A percentile compares a stretch with the other conserved stretches of the same genome.
Conservation (phyloP, 2,888 invertebrate genomes). For the Brachyopa scutellaris region DNA sequence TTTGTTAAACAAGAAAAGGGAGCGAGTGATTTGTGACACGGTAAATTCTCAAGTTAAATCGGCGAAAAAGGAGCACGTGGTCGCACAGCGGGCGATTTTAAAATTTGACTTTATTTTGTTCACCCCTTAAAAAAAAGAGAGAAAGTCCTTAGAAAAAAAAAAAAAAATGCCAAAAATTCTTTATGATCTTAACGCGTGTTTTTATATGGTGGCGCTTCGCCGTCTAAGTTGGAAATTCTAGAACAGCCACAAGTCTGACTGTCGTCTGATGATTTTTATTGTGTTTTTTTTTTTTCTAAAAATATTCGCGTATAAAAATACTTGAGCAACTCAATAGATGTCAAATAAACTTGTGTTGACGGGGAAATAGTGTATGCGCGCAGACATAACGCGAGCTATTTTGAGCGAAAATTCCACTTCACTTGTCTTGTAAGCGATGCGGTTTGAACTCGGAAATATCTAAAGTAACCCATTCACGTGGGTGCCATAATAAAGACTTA, state of each 20-base stretch:
- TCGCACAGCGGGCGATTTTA: constrained; percentile 64
- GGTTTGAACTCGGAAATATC: not conserved
- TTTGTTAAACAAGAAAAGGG: constrained; percentile 30
- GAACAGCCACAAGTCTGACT: not conserved
- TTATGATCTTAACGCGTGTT: not conserved
- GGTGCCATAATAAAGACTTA: not conserved
- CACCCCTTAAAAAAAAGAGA: constrained; percentile 44
- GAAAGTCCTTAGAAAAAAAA: not conserved
- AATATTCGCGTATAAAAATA: constrained; percentile 30
- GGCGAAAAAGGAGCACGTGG: constrained; percentile 70
- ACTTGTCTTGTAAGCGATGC: not conserved
- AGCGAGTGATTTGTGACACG: constrained; percentile 69
- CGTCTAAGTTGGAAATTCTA: constrained; percentile 22
- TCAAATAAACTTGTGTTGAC: constrained; percentile 15
- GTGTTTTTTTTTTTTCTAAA: constrained; percentile 27
- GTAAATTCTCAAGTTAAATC: constrained; percentile 64
- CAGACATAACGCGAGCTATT: constrained; percentile 10
- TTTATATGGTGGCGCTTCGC: constrained; percentile 45
- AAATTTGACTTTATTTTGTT: constrained; percentile 23
- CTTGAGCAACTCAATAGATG: constrained; percentile 37
- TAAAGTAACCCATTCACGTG: not conserved
- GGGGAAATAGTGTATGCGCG: no score
- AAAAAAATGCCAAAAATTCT: not conserved
- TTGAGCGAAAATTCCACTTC: constrained; percentile 27
- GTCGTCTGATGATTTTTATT: not conserved